Base-by-base conservation (phyloP, 2,888 invertebrate species). In the Luperina testacea region DNA sequence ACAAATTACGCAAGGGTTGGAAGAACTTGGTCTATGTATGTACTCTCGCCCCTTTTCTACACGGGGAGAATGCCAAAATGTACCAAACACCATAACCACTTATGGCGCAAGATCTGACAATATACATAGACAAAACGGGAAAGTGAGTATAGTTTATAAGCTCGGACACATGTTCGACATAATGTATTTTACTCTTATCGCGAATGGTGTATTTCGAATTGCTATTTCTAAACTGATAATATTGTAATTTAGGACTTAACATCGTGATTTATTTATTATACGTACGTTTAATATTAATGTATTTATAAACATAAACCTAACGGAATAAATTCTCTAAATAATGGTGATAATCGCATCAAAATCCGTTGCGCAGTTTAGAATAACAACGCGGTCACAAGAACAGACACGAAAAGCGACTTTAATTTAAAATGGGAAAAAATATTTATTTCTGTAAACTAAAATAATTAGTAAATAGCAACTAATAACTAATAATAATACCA, bases 1-100 rank as follows among this genome's bases (percentile, higher is more conserved):
- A 86, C 83, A 81, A 83, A 81, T 86, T 86, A 78, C 73, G 24
- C 20, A 69, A 51, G 71, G 74, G 75, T 61, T 65, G 57, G 51
- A 69, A 77, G 74, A 69, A 64, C 45, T 73, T 17, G 63, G 42
- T 15, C 45, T 67, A 38, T 15, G 65, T 72, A 61, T 38, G 48
- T 73, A n/a, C 63, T 64, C 32, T 67, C 57, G 13, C 13, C 72
- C 57, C 24, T 72, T 70, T 75, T 61, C 51, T 74, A 76, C 81
- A 76, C 32, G 68, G 51, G 13, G 38, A n/a, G 73, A 83, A 80
- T 83, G 38, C 27, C 71, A 77, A 83, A 74, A 48, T 45, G 9
- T 45, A 48, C 38, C 9, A n/a, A 59, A 11, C 32, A 51, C n/a
- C 67, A 65, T 59, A 68, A 15, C 27, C 5, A 61, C 15, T 17